Base-by-base conservation (phyloP, 1,140 invertebrate species). In the Drosophila albomicans region DNA sequence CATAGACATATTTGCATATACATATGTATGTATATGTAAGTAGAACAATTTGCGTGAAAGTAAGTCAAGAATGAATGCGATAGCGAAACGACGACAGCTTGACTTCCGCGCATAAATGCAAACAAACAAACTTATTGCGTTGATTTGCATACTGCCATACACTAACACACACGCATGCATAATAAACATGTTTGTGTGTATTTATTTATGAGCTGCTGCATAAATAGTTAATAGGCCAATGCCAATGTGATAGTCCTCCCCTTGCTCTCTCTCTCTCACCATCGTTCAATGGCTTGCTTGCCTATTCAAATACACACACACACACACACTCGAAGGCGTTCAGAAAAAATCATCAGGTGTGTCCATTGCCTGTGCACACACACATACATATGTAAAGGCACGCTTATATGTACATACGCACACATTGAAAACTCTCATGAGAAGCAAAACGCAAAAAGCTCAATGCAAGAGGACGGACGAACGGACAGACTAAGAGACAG, bases 121-220 rank as follows among this genome's bases (percentile, higher is more conserved):
- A n/a, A 25, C 38, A 43, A n/a, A 25, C 61, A 20, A 32, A 59
- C 25, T 15, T 41, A 46, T 30, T 68, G 32, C 15, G n/a, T 13
- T 48, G 5, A 20, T 48, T 48, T 48, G 35, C n/a, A 13, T 13
- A 25, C 20, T 25, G 20, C 3, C 3, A 25, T 25, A 25, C 20
- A 25, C 20, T 25, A 25, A 25, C 20, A 25, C 20, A 25, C 3
- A 25, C 20, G 20, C 20, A 43, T 62, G 49, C 43, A 58, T 45
- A 63, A 61, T 64, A 70, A 32, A 63, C 16, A 63, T 38, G 32
- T 51, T 52, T 15, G 32, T 51, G 49, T 30, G 20, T 51, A 41
- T 48, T 7, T 58, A 15, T 32, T 28, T 32, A 43, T 13, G 48
- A 20, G n/a, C 30, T 41, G n/a, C 16, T 20, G 8, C 54, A 46